Evolutionary conservation across 2,797 vertebrate genomes (phyloP).

Genomic region (Cynopterus sphinx): DNA sequence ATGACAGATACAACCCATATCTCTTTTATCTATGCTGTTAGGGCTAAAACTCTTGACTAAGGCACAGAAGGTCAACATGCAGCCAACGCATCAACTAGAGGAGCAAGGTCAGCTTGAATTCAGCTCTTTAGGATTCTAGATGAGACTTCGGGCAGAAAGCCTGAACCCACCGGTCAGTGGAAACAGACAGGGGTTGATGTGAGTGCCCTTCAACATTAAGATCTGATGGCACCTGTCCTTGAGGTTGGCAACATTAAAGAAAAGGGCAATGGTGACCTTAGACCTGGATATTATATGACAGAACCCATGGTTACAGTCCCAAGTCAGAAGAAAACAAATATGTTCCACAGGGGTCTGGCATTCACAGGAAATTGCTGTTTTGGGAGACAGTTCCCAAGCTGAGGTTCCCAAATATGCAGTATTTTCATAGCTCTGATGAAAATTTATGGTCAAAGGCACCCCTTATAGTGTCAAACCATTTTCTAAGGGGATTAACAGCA

Average conservation of each 20-base stretch:
- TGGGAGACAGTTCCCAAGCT: background rate
- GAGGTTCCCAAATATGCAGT: background rate
- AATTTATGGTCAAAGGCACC: background rate
- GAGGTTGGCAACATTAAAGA: background rate
- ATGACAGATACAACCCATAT: background rate
- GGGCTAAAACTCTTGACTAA: background rate
- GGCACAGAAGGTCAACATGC: background rate
- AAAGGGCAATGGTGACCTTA: background rate
- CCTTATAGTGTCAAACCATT: background rate
- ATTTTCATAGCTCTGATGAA: background rate
- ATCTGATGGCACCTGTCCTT: background rate
- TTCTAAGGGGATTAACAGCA: background rate
- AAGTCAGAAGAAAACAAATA: background rate
- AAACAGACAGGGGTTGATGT: conserved; percentile 11
- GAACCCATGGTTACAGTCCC: background rate
- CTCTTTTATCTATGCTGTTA: background rate
- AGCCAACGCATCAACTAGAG: background rate
- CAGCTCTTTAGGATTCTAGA: conserved; percentile 40
- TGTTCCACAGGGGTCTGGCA: background rate
- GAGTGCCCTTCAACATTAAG: conserved; percentile 5
- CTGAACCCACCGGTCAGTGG: background rate
- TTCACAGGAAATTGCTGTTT: background rate
- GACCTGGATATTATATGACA: background rate
- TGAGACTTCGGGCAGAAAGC: background rate
- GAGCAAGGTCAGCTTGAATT: conserved; percentile 21